Evolutionary conservation across 1,140 invertebrate genomes (phyloP).

Genomic region (Trichonephila inaurata): DNA sequence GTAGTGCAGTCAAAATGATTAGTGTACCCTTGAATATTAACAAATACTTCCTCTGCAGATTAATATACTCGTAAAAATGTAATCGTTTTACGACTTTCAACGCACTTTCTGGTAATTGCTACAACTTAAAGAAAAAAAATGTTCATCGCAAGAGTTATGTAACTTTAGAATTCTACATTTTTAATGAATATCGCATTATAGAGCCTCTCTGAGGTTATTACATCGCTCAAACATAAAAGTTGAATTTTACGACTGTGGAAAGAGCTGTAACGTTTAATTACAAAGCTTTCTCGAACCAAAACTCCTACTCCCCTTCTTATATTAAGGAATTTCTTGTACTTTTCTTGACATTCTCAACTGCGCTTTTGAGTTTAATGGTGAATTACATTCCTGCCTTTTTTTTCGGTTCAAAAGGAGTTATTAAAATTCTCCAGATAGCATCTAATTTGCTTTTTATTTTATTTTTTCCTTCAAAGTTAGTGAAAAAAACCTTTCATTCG

Average conservation of each 20-base stretch:
- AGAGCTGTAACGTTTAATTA: constrained; percentile 33
- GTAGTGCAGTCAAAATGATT: no score
- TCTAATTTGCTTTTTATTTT: not conserved
- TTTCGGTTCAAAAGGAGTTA: not conserved
- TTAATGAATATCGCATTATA: constrained; percentile 17
- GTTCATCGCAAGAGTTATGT: not conserved
- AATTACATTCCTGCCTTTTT: not conserved
- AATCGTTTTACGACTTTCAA: no score
- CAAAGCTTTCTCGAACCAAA: not conserved
- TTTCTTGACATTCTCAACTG: not conserved
- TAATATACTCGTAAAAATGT: no score
- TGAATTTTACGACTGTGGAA: not conserved
- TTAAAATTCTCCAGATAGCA: not conserved
- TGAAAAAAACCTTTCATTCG: no score
- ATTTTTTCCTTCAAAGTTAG: not conserved
- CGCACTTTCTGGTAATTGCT: not conserved
- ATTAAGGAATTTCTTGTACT: constrained; percentile 13
- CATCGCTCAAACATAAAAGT: constrained; percentile 17
- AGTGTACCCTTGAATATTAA: no score
- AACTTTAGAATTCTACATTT: not conserved
- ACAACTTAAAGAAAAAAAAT: not conserved
- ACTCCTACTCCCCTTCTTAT: not conserved
- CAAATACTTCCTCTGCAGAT: no score
- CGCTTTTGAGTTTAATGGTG: not conserved
- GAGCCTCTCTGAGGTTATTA: not conserved